Evolutionary conservation across 2,797 vertebrate genomes (phyloP), one percentile per base, ranked within the genome.

Genomic region (Gadopsis bispinosus): DNA sequence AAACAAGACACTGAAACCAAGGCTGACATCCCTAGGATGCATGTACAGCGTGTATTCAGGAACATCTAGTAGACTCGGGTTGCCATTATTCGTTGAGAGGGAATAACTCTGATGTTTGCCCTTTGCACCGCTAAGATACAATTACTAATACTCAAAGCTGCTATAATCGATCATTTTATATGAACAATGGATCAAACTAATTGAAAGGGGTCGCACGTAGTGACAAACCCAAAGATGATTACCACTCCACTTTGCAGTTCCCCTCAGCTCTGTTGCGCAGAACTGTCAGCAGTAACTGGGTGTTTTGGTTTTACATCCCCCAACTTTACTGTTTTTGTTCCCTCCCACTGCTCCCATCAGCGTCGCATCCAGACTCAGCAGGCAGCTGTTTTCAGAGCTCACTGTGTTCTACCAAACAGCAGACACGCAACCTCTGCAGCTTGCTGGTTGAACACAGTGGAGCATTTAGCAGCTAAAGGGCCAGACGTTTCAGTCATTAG

Each of bases 381-480:
- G 19, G n/a, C 4, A 61, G n/a, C 55, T 62, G 56, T 67, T 79
- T 80, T 73, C 17, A 56, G 51, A 80, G 35, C 10, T 61, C 20
- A 60, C 26, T 41, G 5, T 19, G 11, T 29, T 20, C 37, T 39
- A 5, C n/a, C 8, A 59, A 35, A 62, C 19, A 47, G 16, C 22
- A 75, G 68, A 39, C 31, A 72, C 20, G 35, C 43, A 45, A 45
- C 3, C 31, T 13, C 31, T 74, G 33, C 54, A 45, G 67, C 62
- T 48, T 1, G 4, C 29, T 37, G 33, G 4, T 39, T 39, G 60
- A 51, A 35, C 45, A 55, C 19, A 61, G 16, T 61, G 39, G 37
- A 35, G 37, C 43, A 62, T 62, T 75, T 61, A 73, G 43, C 20
- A 45, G 45, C 39, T 62, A 47, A 66, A 69, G n/a, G 63, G 22